Evolutionary conservation across 2,113 vertebrate genomes (phyloP), one percentile per base, ranked within the genome.

Genomic region (Turnix velox): DNA sequence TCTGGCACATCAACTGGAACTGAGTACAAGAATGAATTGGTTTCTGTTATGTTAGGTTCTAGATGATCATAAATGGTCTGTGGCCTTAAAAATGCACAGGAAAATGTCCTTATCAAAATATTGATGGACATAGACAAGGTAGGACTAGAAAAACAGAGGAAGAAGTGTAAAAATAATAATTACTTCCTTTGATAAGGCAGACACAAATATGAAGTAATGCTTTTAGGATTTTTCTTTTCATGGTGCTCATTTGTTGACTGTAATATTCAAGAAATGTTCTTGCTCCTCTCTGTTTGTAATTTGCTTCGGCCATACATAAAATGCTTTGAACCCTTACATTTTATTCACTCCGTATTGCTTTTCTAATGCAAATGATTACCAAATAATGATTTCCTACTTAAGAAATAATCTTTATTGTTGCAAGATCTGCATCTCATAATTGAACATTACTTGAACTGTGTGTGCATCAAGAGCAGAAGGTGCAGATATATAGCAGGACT

Each of bases 361-460:
- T 94, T 96, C 95, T 95, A 87, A 88, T 95, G 81, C 82, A 96
- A 97, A 94, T 93, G 7, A 67, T 88, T 91, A 77, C 35, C 77
- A 83, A 94, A 90, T 87, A 96, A 94, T 85, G n/a, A 86, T 48
- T 96, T 95, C 82, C 52, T 87, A 63, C 40, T 95, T 88, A 87
- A 94, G 75, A 84, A 76, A 69, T 72, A 51, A 74, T 91, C 54
- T 87, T 40, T 30, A 49, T 71, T 88, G 35, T 93, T 88, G 27
- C 24, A 69, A 30, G 23, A 79, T 61, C 72, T 82, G 39, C 23
- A 28, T 76, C 59, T 51, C 75, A 35, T 92, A 92, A 83, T 68
- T 90, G 66, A 88, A 39, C 93, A 25, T 59, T 51, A 90, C 63
- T 52, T 66, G 39, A 92, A 74, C 27, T 46, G 40, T 73, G 40